Percentiles rank a stretch among this genome's conserved stretches.
Evolutionary conservation across 2,113 vertebrate genomes (phyloP).

Genomic region (Ictalurus punctatus): DNA sequence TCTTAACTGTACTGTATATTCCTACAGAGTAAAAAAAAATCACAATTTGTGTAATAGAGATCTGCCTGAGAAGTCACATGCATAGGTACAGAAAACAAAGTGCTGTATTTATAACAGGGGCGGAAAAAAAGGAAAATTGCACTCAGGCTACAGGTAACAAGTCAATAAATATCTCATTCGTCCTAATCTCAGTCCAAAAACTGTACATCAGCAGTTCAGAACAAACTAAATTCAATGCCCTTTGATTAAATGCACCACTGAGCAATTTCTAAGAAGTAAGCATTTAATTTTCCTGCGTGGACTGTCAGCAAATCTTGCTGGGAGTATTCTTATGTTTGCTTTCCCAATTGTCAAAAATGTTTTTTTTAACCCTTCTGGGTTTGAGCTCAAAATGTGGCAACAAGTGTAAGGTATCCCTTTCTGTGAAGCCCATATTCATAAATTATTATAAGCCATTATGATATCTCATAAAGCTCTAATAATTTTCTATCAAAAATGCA

Average conservation of each 20-base stretch:
- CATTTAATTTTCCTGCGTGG: constrained; percentile 25
- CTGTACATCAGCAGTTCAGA: constrained; percentile 32
- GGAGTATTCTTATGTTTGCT: constrained; percentile 38
- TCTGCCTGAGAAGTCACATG: not conserved
- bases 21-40: not conserved
- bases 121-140: no score
- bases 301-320: constrained; percentile 34
- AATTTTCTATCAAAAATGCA: not conserved
- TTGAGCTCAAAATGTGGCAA: not conserved
- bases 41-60: not conserved
- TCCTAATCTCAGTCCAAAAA: constrained; percentile 28
- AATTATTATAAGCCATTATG: no score
- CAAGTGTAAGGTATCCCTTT: not conserved
- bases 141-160: constrained; percentile 27
- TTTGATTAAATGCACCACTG: constrained; percentile 41
- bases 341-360: not conserved
- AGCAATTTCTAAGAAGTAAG: constrained; percentile 42
- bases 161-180: constrained; percentile 36
- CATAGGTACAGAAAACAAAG: not conserved
- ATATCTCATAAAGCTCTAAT: not conserved
- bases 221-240: constrained; percentile 41
- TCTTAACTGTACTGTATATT: not conserved
- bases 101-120: not conserved
- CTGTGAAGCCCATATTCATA: not conserved
- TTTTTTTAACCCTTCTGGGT: not conserved